Evolutionary conservation across 2,888 invertebrate genomes (phyloP).

Genomic region (Malthinus flaveolus): DNA sequence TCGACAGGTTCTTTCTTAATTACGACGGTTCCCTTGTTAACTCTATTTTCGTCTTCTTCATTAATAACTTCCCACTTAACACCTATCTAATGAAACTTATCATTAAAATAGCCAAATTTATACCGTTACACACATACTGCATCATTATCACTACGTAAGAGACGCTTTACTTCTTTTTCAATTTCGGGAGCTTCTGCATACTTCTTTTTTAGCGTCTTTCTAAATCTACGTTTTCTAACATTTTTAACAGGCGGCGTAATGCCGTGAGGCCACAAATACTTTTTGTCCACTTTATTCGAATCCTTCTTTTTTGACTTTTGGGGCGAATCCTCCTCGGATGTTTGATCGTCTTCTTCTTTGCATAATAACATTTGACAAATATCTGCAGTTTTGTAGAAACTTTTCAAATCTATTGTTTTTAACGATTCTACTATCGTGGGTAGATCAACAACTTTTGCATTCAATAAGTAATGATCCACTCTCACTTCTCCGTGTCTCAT

Average conservation of each 20-base stretch:
- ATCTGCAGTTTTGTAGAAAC: slow-evolving; percentile 97
- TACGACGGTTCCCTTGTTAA: slow-evolving; percentile 52
- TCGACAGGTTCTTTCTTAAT: slow-evolving; percentile 51
- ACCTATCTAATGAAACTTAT: slow-evolving; percentile 45
- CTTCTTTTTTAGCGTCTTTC: slow-evolving; percentile 95
- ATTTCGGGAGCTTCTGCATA: slow-evolving; percentile 97
- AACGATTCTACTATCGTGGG: slow-evolving; percentile 91
- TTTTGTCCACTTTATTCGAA: slow-evolving; percentile 79
- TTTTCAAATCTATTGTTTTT: slow-evolving; percentile 95
- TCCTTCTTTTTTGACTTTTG: slow-evolving; percentile 83
- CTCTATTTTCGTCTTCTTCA: slow-evolving; percentile 76
- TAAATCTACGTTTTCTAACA: slow-evolving; percentile 86
- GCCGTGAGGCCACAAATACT: slow-evolving; percentile 94
- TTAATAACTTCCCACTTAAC: slow-evolving; percentile 88
- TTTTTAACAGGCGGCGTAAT: slow-evolving; percentile 96
- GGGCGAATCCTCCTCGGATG: slow-evolving; percentile 77
- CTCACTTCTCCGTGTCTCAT: slow-evolving; percentile 87
- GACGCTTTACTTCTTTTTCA: slow-evolving; percentile 94
- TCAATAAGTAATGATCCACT: slow-evolving; percentile 85
- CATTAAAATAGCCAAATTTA: not conserved
- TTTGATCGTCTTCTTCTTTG: slow-evolving; percentile 83
- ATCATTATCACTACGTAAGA: slow-evolving; percentile 90
- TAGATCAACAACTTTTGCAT: slow-evolving; percentile 87
- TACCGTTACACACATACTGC: slow-evolving; percentile 62
- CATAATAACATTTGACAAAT: slow-evolving; percentile 91